Evolutionary conservation across 2,113 vertebrate genomes (phyloP), one percentile per base, ranked within the genome.

Genomic region (Periophthalmus modestus): DNA sequence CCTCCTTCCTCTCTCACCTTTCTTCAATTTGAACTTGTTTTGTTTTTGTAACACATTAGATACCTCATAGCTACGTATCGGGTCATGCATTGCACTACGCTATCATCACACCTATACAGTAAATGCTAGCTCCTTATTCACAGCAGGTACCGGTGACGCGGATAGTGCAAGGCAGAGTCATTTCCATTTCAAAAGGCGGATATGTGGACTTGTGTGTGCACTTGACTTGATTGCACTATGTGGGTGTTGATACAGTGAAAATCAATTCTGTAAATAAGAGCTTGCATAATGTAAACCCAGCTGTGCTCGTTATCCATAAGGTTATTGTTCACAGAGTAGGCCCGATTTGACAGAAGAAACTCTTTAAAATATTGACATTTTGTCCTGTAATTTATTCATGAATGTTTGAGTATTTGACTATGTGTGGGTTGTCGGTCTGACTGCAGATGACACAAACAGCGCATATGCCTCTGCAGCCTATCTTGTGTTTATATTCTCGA

Each of bases 161-260:
- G 47, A 68, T 77, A 68, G 67, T 48, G 61, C 21, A 83, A 69
- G 21, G 28, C 70, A 69, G 21, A 33, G 5, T 71, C 67, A 88
- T 92, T 93, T 91, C 82, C 87, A 92, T 92, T 87, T 90, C 82
- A 87, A 88, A 81, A 82, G 66, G 81, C 75, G 50, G 57, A 80
- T 59, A 24, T 28, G 23, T 58, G 69, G 72, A 28, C 9, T 58
- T 12, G 6, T n/a, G 1, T 65, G 36, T 55, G 24, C 68, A 52
- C 70, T 66, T 58, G 34, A 68, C 67, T 1, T 24, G 48, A 68
- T 18, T 70, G 28, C 46, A 4, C 2, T 14, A 18, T 74, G 62
- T 59, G 50, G 50, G 39, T 47, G 43, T 24, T 69, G 33, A 72
- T 61, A 34, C 62, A 72, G 58, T 78, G 52, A 74, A 54, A 78